These are phyloP conservation scores for Plecotus auritus DNA, from an alignment of 2,113 vertebrate genomes.

Conservation along the genomic window DNA sequence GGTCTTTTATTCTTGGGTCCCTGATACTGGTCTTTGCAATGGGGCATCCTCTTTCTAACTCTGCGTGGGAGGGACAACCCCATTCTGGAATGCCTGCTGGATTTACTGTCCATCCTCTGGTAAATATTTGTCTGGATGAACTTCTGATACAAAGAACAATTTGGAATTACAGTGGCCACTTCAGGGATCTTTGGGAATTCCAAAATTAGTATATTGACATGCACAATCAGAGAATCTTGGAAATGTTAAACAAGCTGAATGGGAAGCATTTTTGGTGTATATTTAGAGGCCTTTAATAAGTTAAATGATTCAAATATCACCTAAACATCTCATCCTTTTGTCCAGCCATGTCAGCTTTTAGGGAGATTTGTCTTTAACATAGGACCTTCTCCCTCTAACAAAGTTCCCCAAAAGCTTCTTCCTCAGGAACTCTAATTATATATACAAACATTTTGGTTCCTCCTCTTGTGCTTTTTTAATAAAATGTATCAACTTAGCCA, in stretches of 20 bases:
- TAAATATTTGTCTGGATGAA: background rate
- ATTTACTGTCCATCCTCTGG: background rate
- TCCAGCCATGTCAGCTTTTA: background rate
- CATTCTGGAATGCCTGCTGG: background rate
- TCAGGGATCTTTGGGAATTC: background rate
- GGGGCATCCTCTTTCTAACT: background rate
- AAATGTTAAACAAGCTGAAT: background rate
- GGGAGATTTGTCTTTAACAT: background rate
- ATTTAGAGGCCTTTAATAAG: background rate
- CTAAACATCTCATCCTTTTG: background rate
- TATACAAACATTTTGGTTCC: background rate
- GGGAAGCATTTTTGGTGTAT: background rate
- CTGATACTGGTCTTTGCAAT: background rate
- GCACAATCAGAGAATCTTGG: background rate
- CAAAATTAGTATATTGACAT: background rate
- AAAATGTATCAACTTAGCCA: background rate
- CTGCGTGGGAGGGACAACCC: background rate
- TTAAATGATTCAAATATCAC: background rate
- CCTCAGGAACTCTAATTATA: background rate
- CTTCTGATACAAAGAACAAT: background rate
- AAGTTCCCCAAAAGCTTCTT: background rate
- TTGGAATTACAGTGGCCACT: background rate
- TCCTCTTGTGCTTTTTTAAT: background rate
- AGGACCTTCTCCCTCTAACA: background rate
- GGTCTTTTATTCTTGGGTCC: background rate